Base-by-base conservation (phyloP, 2,797 vertebrate species). In the Echeneis naucrates region DNA sequence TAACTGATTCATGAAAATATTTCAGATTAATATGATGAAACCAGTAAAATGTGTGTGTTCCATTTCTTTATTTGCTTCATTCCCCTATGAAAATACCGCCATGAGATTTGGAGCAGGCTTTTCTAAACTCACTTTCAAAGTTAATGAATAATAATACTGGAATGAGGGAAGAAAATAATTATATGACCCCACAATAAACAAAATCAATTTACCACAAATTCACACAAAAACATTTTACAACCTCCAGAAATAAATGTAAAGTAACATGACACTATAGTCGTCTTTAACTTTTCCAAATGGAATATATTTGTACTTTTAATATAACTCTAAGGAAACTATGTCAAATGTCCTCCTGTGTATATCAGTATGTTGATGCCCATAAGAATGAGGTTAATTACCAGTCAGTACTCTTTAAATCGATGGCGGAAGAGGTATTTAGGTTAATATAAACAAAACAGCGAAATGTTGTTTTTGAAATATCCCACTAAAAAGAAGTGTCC, bases 11-110 rank as follows among this genome's bases (percentile, higher is more conserved):
- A 58, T 83, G 53, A 72, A 84, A 70, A 80, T 77, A 85, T 90
- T 86, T 87, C 80, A 83, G 81, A 88, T 73, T 68, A 78, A 86
- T 87, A 87, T 75, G 57, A 83, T 78, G 45, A 85, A 81, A 84
- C 21, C 23, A 64, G 40, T 77, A 10, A 75, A 77, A 75, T 42
- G 37, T 83, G 66, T 78, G 55, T 71, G 32, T 74, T 77, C 3
- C 33, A n/a, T 77, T 86, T 80, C 33, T 74, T 78, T 30, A 42
- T 78, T 80, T 72, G 24, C 38, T 77, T 67, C 47, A 38, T 65
- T 78, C 24, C 27, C 6, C 16, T 60, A 21, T 60, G 21, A 55
- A n/a, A 42, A 52, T 60, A 19, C 2, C 11, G 5, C 44, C 16
- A 7, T 1, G 1, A 52, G 69, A 50, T 54, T 74, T 11, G 35